These are phyloP conservation scores for Boleophthalmus pectinirostris DNA, from an alignment of 2,113 vertebrate genomes.

Conservation along the genomic window DNA sequence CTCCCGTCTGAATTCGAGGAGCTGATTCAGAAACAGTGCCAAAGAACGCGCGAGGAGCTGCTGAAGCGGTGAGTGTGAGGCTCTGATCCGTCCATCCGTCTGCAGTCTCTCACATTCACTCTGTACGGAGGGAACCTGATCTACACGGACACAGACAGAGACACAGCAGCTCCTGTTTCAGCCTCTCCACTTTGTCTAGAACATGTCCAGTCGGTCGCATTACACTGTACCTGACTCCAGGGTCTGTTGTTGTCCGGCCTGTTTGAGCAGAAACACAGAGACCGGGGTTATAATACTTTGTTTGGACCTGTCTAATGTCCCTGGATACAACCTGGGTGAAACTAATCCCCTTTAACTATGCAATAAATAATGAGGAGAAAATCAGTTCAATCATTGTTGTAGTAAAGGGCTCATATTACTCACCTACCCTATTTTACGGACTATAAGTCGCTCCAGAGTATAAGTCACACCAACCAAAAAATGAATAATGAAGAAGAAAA, in stretches of 20 bases:
- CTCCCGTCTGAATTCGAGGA: conserved; percentile 76
- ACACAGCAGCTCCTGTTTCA: conserved; percentile 41
- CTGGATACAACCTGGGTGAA: too few species aligned
- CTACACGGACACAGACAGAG: neutral
- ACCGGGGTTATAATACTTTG: neutral
- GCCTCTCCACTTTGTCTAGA: conserved; percentile 37
- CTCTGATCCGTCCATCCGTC: conserved; percentile 5
- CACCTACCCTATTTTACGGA: too few species aligned
- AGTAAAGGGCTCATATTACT: too few species aligned
- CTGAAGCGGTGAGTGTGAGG: conserved; percentile 75
- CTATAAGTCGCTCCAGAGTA: too few species aligned
- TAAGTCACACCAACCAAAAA: too few species aligned
- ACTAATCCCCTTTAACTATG: too few species aligned
- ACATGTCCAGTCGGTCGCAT: conserved; percentile 30
- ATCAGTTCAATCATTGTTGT: too few species aligned
- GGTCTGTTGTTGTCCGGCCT: conserved; percentile 19
- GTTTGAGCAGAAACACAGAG: neutral
- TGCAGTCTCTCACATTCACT: conserved; percentile 3
- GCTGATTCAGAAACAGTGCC: conserved; percentile 80
- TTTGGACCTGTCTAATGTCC: neutral
- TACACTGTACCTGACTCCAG: conserved; percentile 23
- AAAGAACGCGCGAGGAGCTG: conserved; percentile 73
- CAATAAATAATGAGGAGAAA: too few species aligned
- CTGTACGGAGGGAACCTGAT: conserved; percentile 24
- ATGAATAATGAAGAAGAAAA: too few species aligned